A percentile compares a stretch with the other conserved stretches of the same genome.
Evolutionary conservation across 2,113 vertebrate species (phyloP).

Genomic region (Aix galericulata): DNA sequence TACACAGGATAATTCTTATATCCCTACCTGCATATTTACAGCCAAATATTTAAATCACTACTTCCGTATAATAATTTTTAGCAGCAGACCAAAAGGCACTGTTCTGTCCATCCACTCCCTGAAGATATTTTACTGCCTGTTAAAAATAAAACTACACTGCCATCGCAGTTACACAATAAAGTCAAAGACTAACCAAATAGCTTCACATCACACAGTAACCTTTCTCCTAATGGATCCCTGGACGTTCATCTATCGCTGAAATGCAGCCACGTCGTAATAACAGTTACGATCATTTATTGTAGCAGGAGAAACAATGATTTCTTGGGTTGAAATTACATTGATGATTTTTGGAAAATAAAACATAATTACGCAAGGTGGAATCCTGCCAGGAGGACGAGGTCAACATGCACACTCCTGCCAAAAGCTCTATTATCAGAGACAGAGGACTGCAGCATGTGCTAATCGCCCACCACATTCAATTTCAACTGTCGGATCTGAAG

Average conservation of each 20-base stretch:
- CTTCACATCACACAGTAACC: not conserved
- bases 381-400: not conserved
- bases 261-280: not conserved
- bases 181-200: not conserved
- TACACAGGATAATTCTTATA: not conserved
- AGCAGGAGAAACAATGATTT: not conserved
- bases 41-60: not conserved
- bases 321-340: not conserved
- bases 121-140: not conserved
- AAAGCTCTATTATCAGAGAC: not conserved
- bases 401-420: slow-evolving; percentile 39
- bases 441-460: not conserved
- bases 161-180: not conserved
- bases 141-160: not conserved
- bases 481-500: not conserved
- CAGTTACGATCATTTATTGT: not conserved
- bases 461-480: not conserved
- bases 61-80: not conserved
- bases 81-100: not conserved
- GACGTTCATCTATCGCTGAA: not conserved
- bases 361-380: not conserved
- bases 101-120: accelerated
- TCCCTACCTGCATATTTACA: not conserved
- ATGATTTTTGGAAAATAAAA: not conserved
- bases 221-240: not conserved